Conservation (phyloP, 2,797 vertebrate genomes). For the Betta splendens region DNA sequence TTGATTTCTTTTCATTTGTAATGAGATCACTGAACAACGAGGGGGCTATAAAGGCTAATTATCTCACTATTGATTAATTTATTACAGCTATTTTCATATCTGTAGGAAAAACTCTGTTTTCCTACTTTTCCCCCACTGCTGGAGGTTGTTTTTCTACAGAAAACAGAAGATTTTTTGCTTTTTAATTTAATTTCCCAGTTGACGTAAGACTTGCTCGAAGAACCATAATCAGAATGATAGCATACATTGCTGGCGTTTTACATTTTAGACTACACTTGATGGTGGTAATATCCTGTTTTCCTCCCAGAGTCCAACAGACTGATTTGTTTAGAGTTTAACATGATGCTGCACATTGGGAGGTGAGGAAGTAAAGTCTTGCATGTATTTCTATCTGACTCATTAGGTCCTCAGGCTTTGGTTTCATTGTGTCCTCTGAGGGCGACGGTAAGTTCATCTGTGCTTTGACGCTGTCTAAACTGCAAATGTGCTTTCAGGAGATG, state of each 20-base stretch:
- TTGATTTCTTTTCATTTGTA: slow-evolving; percentile 67
- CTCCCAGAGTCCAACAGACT: background rate
- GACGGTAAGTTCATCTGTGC: background rate
- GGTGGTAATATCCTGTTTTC: background rate
- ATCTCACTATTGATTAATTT: slow-evolving; percentile 67
- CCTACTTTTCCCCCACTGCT: slow-evolving; percentile 40
- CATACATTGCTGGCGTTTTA: background rate
- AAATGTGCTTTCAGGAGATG: background rate
- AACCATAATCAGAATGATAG: slow-evolving; percentile 26
- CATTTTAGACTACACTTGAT: background rate
- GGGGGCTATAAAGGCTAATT: slow-evolving; percentile 62
- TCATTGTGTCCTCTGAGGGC: background rate
- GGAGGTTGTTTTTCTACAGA: slow-evolving; percentile 53
- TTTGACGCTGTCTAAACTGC: slow-evolving; percentile 16
- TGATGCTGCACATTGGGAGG: background rate
- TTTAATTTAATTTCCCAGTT: slow-evolving; percentile 36
- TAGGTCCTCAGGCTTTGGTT: background rate
- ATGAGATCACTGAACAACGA: slow-evolving; percentile 58
- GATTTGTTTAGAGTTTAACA: background rate
- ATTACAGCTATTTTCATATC: slow-evolving; percentile 60
- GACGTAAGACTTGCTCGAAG: slow-evolving; percentile 51
- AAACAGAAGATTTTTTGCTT: slow-evolving; percentile 6
- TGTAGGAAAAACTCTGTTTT: slow-evolving; percentile 49
- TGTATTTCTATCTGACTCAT: background rate
- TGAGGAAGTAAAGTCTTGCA: background rate